Conservation (phyloP, 2,888 invertebrate species). For the Urechis unicinctus region DNA sequence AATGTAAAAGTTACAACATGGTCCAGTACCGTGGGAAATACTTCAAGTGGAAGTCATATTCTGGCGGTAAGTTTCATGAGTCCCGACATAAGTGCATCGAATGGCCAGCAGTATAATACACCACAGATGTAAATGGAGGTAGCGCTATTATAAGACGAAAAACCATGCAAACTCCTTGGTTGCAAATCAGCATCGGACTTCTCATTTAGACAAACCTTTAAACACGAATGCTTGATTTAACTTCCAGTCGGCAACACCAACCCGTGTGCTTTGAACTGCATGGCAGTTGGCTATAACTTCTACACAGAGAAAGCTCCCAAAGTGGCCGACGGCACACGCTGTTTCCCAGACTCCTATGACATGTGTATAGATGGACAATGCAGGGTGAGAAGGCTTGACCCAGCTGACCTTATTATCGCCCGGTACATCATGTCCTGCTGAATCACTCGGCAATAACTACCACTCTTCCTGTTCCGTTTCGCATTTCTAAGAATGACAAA, state of each 20-base stretch:
- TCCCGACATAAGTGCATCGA: neutral
- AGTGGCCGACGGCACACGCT: constrained; percentile 68
- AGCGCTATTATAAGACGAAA: neutral
- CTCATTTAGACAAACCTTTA: neutral
- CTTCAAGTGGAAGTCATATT: constrained; percentile 65
- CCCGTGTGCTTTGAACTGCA: constrained; percentile 92
- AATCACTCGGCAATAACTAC: too few species aligned
- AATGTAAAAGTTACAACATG: constrained; percentile 79
- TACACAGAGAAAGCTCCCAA: constrained; percentile 80
- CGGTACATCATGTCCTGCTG: too few species aligned
- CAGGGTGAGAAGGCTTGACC: constrained; percentile 61
- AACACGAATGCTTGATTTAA: neutral
- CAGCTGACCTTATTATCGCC: too few species aligned
- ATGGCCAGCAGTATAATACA: too few species aligned
- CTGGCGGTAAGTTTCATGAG: constrained; percentile 33
- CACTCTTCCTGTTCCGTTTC: too few species aligned
- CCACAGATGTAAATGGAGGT: too few species aligned
- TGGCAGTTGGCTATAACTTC: constrained; percentile 88
- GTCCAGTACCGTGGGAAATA: constrained; percentile 71
- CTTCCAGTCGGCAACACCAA: constrained; percentile 61
- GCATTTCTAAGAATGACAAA: too few species aligned
- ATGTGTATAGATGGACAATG: constrained; percentile 93
- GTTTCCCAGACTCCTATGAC: constrained; percentile 60
- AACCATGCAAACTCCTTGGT: neutral
- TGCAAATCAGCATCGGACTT: neutral